Conservation (phyloP, 2,888 invertebrate genomes). For the Melieria picta region DNA sequence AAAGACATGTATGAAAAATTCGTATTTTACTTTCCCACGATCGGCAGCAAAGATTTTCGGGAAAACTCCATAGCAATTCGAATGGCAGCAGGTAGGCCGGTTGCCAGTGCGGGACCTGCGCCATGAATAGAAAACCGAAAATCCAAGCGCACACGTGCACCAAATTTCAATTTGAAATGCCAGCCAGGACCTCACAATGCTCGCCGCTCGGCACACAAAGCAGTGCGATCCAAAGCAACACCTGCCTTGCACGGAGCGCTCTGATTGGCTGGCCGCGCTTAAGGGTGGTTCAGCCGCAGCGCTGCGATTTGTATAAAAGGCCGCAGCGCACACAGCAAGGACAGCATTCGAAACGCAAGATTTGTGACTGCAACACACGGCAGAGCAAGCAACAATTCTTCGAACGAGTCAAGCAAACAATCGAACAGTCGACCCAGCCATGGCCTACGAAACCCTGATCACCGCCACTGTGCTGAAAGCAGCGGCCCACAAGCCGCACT, state of each 20-base stretch:
- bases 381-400: no score
- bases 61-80: slow-evolving; percentile 11
- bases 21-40: slow-evolving; percentile 56
- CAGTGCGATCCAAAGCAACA: slow-evolving; percentile 33
- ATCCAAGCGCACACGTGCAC: slow-evolving; percentile 46
- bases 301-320: no score
- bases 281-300: slow-evolving; percentile 44
- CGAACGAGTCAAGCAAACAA: slow-evolving; percentile 22
- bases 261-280: slow-evolving; percentile 50
- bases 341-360: slow-evolving; percentile 48
- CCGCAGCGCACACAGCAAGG: slow-evolving; percentile 12
- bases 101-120: not conserved
- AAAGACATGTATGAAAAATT: slow-evolving; percentile 24
- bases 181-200: no score
- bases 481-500: slow-evolving; percentile 44
- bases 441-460: slow-evolving; percentile 37
- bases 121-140: not conserved
- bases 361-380: slow-evolving; percentile 31
- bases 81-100: not conserved
- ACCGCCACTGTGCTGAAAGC: slow-evolving; percentile 31
- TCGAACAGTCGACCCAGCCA: not conserved
- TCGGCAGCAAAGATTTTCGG: slow-evolving; percentile 23
- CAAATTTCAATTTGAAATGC: no score
- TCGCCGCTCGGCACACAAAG: no score
- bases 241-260: slow-evolving; percentile 48